These are phyloP conservation scores for Corythaixoides concolor DNA, from an alignment of 2,113 vertebrate species.

Conservation along the genomic window DNA sequence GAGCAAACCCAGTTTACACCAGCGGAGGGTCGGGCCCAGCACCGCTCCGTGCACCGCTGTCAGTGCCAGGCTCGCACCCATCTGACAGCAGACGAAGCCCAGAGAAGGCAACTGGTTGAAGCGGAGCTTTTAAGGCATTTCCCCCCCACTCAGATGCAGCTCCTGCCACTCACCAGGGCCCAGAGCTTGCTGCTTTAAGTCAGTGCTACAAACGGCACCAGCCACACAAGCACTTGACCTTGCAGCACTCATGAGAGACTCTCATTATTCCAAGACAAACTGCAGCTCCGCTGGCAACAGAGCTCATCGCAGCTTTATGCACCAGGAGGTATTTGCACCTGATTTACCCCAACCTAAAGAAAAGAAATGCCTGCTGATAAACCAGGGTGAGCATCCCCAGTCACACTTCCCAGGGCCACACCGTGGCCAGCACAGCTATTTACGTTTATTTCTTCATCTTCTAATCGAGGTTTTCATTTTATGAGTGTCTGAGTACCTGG, in stretches of 20 bases:
- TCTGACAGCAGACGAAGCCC: rapidly evolving
- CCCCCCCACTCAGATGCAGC: background rate
- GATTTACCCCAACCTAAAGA: too few relatives aligned
- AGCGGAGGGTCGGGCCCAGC: background rate
- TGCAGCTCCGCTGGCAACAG: background rate
- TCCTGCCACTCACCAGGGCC: background rate
- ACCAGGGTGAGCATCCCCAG: rapidly evolving
- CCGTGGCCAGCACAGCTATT: background rate
- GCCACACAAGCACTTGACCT: background rate
- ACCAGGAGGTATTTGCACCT: background rate
- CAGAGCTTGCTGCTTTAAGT: background rate
- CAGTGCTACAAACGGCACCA: background rate
- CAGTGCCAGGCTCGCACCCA: rapidly evolving
- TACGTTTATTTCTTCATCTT: background rate
- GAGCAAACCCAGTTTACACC: rapidly evolving
- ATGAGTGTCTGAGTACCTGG: background rate
- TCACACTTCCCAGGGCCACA: background rate
- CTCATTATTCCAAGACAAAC: background rate
- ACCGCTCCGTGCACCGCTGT: rapidly evolving
- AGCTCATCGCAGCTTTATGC: background rate
- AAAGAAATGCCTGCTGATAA: rapidly evolving
- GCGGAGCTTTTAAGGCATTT: rapidly evolving
- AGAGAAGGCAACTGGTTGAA: rapidly evolving
- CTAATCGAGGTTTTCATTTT: background rate
- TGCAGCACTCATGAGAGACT: rapidly evolving